Base-by-base conservation (phyloP, 2,113 vertebrate species). In the Xenus cinereus region DNA sequence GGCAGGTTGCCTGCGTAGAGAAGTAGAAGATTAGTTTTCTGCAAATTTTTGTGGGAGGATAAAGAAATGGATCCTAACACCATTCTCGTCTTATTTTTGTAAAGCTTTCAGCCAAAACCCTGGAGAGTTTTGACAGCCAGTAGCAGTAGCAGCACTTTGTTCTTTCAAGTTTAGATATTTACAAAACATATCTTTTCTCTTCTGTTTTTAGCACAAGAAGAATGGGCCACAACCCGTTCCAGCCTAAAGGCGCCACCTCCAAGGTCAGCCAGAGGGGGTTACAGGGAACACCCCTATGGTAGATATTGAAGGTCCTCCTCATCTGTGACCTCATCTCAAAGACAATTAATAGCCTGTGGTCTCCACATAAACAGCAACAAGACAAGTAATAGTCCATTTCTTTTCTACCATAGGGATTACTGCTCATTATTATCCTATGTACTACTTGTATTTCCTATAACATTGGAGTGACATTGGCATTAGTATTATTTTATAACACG, bases 231-330 rank as follows among this genome's bases (percentile, higher is more conserved):
- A 32, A 97, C 98, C 83, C 98, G 99, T 96, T 98, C 99, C 93
- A 98, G 98, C 96, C 98, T 99, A 97, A 99, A 99, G 98, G 99
- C 99, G 92, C 99, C 99, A 35, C 97, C 98, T 67, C 97, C 98
- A 96, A 99, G 99, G 98, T 98, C 99, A 98, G 98, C 98, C 97
- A 98, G 99, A 99, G 99, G 99, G 98, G 98, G 98, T 97, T 99
- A 99, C 99, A 99, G 99, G 98, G 99, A 99, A 97, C 99, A 99
- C 97, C 99, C 99, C 96, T 99, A 99, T 98, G 99, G 99, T 99
- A 99, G 99, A 99, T 99, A 99, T 99, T 99, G 99, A 99, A 99
- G 99, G 98, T 99, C 98, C 98, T 98, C 96, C 97, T 98, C 98
- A 98, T 97, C 98, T 97, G 97, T 98, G 98, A 98, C 97, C 98